Percentiles rank a stretch among this genome's conserved stretches.
Conservation (phyloP, 2,888 invertebrate genomes). For the Sarcophaga caerulescens region DNA sequence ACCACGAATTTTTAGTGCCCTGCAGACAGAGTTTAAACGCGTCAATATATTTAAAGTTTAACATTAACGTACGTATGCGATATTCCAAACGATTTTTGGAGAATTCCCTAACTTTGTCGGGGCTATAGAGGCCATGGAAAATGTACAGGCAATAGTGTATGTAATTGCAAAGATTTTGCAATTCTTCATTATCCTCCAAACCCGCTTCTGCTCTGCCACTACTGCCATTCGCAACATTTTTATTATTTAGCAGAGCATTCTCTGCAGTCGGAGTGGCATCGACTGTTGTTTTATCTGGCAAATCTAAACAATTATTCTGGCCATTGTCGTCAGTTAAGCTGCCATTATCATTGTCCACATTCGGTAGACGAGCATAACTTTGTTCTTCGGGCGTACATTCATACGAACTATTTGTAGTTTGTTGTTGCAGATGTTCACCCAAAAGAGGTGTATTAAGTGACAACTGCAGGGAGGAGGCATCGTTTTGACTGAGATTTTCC, state of each 20-base stretch:
- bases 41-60: slow-evolving; percentile 80
- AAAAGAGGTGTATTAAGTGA: slow-evolving; percentile 71
- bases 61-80: slow-evolving; percentile 80
- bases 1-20: slow-evolving; percentile 75
- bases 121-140: slow-evolving; percentile 81
- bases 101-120: slow-evolving; percentile 78
- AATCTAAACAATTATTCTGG: slow-evolving; percentile 40
- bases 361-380: slow-evolving; percentile 77
- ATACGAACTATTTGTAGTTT: slow-evolving; percentile 71
- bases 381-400: slow-evolving; percentile 79
- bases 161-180: slow-evolving; percentile 74
- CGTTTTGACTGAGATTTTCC: slow-evolving; percentile 79
- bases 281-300: slow-evolving; percentile 34
- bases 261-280: slow-evolving; percentile 20
- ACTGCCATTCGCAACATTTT: background rate
- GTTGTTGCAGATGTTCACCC: slow-evolving; percentile 29
- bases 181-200: slow-evolving; percentile 58
- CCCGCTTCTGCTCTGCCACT: slow-evolving; percentile 40
- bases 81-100: slow-evolving; percentile 78
- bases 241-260: background rate
- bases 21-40: slow-evolving; percentile 79
- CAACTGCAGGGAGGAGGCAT: slow-evolving; percentile 74
- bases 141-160: slow-evolving; percentile 81
- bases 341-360: slow-evolving; percentile 70
- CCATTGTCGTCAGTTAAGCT: slow-evolving; percentile 62